Conservation (phyloP, 2,113 vertebrate species). For the Eidolon helvum region DNA sequence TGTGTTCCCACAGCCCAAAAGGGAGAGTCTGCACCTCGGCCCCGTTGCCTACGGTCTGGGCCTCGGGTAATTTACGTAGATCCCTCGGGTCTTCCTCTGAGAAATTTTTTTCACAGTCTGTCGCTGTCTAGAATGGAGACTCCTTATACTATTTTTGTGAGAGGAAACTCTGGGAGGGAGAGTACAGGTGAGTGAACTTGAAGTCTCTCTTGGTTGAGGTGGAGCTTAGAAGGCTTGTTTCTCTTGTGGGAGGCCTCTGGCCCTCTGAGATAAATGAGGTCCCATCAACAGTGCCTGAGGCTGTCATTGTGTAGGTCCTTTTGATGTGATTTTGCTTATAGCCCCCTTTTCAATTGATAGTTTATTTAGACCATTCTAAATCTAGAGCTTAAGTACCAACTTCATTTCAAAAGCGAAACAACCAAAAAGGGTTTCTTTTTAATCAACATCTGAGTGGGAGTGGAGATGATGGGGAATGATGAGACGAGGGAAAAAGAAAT, state of each 20-base stretch:
- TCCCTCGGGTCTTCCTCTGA: background rate
- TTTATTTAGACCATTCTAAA: background rate
- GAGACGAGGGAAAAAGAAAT: background rate
- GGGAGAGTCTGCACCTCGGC: accelerated
- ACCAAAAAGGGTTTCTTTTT: constrained; percentile 21
- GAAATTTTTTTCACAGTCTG: background rate
- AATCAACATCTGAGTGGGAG: background rate
- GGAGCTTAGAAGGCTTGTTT: background rate
- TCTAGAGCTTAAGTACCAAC: background rate
- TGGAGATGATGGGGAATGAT: background rate
- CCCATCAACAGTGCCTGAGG: background rate
- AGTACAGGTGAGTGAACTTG: too few species aligned
- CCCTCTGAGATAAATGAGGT: accelerated
- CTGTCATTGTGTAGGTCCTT: background rate
- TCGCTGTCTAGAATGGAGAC: background rate
- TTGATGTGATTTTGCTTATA: background rate
- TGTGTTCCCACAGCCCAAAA: background rate
- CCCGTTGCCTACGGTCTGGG: too few species aligned
- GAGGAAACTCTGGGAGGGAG: background rate
- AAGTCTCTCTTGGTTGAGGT: accelerated
- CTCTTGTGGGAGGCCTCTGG: background rate
- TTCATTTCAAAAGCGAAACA: constrained; percentile 22
- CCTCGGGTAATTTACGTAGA: background rate
- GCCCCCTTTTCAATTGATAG: background rate
- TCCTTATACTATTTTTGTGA: background rate